These are phyloP conservation scores for Paratilapia polleni DNA, from an alignment of 2,113 vertebrate genomes.

Conservation along the genomic window DNA sequence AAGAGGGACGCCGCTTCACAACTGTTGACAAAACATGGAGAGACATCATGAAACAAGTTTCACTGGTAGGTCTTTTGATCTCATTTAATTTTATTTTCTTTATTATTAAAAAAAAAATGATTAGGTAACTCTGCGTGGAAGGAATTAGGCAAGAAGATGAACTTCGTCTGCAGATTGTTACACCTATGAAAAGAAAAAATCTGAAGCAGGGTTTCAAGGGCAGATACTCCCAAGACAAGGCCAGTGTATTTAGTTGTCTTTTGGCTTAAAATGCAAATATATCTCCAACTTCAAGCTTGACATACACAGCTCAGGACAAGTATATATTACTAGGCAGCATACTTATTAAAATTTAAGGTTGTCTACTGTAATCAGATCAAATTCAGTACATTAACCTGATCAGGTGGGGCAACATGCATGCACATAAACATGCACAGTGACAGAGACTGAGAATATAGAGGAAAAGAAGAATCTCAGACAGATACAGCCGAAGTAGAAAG, in stretches of 20 bases:
- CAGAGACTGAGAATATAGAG: neutral
- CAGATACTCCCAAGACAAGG: neutral
- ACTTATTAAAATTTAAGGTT: neutral
- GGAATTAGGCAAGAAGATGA: no score
- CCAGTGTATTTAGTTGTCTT: neutral
- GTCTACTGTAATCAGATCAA: neutral
- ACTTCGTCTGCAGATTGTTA: no score
- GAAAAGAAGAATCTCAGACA: neutral
- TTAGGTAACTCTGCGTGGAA: neutral
- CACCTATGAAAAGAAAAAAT: neutral
- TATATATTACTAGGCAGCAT: neutral
- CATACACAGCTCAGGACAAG: neutral
- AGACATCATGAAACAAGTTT: slow-evolving; percentile 83
- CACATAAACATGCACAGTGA: neutral
- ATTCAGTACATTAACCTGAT: neutral
- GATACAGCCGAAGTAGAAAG: neutral
- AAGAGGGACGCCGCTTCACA: slow-evolving; percentile 84
- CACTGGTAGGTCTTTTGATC: slow-evolving; percentile 71
- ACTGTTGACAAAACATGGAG: slow-evolving; percentile 88
- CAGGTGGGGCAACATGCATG: neutral
- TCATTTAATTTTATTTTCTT: neutral
- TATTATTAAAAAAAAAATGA: neutral
- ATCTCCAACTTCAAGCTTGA: neutral
- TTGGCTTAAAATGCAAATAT: neutral
- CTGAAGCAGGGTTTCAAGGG: neutral